Base-by-base conservation (phyloP, 2,113 vertebrate species). In the Rhynchopsitta pachyrhyncha region DNA sequence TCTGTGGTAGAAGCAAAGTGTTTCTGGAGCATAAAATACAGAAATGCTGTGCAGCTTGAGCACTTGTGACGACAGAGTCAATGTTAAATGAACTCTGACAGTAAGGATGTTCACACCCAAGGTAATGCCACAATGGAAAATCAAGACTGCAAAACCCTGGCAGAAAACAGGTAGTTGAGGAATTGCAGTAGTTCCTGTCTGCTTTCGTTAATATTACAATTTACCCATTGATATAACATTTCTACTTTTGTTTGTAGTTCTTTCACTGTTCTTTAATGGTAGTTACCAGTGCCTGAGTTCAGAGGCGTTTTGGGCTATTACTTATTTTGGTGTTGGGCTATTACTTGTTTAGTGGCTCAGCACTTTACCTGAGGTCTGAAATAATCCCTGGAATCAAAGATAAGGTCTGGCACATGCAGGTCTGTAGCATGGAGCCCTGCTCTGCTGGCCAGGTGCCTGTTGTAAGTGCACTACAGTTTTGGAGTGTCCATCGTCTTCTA, bases 391-490 rank as follows among this genome's bases (percentile, higher is more conserved):
- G 41, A 42, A 50, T 53, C 24, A 35, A 57, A 78, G 73, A 6
- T 24, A 39, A 59, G 33, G 57, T 35, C 57, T 59, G 22, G 57
- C 33, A 24, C 22, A 24, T 35, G 44, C 23, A 7, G n/a, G 17
- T 15, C 81, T 44, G 29, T 3, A 27, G 31, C 24, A 2, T 17
- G 5, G 39, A 25, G 57, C 47, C 33, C 17, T 1, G 33, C 69
- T 42, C 31, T 3, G 6, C 46, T 31, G 47, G 10, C 82, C 69
- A 8, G 25, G 33, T 10, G 62, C 42, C 17, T 25, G 37, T 68
- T 52, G 0, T 10, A 14, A 42, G 37, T 16, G n/a, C 25, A 50
- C 44, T 16, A 25, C 19, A 3, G 1, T 19, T 59, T 3, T 17
- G 35, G 31, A n/a, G 22, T 4, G 12, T 10, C 46, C 23, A 0